Base-by-base conservation (phyloP, 2,797 vertebrate species). In the Tinamus major region DNA sequence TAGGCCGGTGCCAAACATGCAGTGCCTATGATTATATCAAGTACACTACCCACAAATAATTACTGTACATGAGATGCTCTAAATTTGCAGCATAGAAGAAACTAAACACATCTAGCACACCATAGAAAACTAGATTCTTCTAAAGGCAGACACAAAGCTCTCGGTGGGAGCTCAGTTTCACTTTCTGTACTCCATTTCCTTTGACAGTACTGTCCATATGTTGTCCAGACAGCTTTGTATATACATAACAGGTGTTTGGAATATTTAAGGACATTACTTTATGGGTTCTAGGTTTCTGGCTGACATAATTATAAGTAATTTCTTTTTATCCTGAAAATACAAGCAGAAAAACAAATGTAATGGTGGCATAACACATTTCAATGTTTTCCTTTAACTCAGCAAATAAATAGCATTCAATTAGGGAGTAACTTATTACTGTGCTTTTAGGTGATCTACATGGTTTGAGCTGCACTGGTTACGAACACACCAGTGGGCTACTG, bases 191-290 rank as follows among this genome's bases (percentile, higher is more conserved):
- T 5, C 20, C 27, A 35, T 19, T 46, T 79, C n/a, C 46, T n/a
- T 79, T 48, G 67, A 63, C 42, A 80, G 23, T 3, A 29, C 3
- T 31, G 61, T 35, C 35, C 35, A 2, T 29, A 29, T 5, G 29
- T 7, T 6, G 7, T 18, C 19, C 44, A 46, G 18, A 67, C 29
- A 75, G 13, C 41, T 80, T 33, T 37, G 13, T 10, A 53, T 10
- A 49, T 3, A 15, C 0, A 0, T 35, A n/a, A 76, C 5, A 87
- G 10, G 16, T 26, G 42, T 0, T 74, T 12, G 27, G 10, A 85
- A 63, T 39, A n/a, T 41, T 64, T 19, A 53, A 58, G 31, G 9
- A 3, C 53, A 49, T 20, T 71, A 21, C 24, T 70, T 70, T 79
- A 68, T 3, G 16, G 16, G 13, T 68, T 85, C 68, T 29, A 31